Conservation (phyloP, 2,888 invertebrate species). For the Agrotis exclamationis region DNA sequence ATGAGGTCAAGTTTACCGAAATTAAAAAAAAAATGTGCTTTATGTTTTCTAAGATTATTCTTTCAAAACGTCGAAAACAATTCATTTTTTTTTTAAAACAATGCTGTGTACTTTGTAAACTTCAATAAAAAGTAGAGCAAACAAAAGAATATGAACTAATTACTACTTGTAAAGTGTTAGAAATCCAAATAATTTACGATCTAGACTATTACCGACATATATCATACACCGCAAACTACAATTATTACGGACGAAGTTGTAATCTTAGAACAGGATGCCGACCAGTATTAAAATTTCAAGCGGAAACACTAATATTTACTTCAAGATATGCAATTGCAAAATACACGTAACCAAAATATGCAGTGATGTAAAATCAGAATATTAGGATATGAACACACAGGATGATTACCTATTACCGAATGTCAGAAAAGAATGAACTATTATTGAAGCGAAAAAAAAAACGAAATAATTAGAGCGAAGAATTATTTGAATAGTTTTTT, state of each 20-base stretch:
- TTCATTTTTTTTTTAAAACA: not conserved
- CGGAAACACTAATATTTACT: constrained; percentile 64
- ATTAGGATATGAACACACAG: constrained; percentile 26
- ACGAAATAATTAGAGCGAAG: constrained; percentile 41
- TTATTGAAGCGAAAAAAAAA: constrained; percentile 6
- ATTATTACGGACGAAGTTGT: constrained; percentile 51
- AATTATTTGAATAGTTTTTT: constrained; percentile 45
- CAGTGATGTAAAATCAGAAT: constrained; percentile 14
- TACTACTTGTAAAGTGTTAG: constrained; percentile 21
- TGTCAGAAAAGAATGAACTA: constrained; percentile 12
- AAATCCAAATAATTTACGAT: constrained; percentile 48
- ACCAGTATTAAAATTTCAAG: constrained; percentile 56
- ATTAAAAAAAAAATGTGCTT: no score
- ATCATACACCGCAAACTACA: constrained; percentile 22
- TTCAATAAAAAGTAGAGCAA: constrained; percentile 35
- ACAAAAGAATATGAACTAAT: constrained; percentile 38
- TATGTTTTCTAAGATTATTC: no score
- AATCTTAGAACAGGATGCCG: constrained; percentile 60
- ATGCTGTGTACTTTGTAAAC: not conserved
- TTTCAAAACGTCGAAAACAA: not conserved
- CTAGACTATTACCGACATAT: constrained; percentile 42
- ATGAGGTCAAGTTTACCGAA: not conserved
- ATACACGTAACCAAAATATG: constrained; percentile 41
- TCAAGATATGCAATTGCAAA: constrained; percentile 52
- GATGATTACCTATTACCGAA: constrained; percentile 31